phyloP scores from a whole-genome alignment of 64 coral and sea anemone genomes.

The Dendronephthya gigantea region DNA sequence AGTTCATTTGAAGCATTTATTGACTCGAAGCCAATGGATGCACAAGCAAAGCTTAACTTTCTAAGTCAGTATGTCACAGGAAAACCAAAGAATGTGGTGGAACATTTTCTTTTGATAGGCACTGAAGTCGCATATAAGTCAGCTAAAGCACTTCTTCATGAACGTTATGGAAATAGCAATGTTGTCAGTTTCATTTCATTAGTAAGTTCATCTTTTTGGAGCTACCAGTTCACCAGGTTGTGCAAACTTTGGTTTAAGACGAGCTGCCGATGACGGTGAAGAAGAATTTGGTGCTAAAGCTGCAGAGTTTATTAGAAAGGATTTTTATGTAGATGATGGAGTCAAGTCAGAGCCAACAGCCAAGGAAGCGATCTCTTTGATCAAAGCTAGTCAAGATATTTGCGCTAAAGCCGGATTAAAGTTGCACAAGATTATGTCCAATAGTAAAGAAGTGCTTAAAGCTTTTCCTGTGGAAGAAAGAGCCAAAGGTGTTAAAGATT shows the following conservation, averaged over 20 bases:
- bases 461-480: constrained; percentile 1
- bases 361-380: neutral
- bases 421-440: neutral
- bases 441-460: constrained; percentile 3
- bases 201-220: constrained; percentile 18
- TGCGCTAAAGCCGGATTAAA: neutral
- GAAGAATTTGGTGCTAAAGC: neutral
- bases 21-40: constrained; percentile 43
- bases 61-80: constrained; percentile 45
- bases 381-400: neutral
- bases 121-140: constrained; percentile 40
- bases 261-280: neutral
- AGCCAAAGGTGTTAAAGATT: neutral
- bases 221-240: too few relatives aligned
- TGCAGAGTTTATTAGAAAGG: neutral
- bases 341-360: neutral
- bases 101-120: constrained; percentile 52
- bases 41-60: constrained; percentile 53
- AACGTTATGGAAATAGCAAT: constrained; percentile 51
- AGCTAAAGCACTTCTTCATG: constrained; percentile 37
- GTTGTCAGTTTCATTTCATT: constrained; percentile 37
- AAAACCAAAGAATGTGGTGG: constrained; percentile 48
- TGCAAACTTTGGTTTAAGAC: too few relatives aligned
- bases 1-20: constrained; percentile 47
- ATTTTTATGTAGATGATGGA: constrained; percentile 1